A percentile compares a stretch with the other conserved stretches of the same genome.
Evolutionary conservation across 2,888 invertebrate species (phyloP).

Genomic region (Glomeris marginata): DNA sequence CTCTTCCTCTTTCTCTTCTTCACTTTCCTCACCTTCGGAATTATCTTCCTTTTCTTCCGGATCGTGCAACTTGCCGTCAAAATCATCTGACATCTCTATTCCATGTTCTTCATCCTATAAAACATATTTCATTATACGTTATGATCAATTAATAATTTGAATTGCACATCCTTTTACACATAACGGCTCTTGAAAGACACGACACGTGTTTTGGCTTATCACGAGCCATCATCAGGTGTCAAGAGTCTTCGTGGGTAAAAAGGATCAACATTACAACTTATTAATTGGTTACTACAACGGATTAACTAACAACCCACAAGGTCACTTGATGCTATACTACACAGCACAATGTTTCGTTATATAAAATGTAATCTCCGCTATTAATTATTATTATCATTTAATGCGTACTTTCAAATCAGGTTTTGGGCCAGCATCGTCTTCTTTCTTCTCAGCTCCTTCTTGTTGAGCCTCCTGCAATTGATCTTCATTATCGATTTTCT

Average conservation of each 20-base stretch:
- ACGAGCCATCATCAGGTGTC: too few species aligned
- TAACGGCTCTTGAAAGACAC: too few species aligned
- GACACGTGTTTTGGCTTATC: too few species aligned
- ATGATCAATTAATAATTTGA: too few species aligned
- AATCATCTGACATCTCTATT: constrained; percentile 91
- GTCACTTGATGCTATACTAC: neutral
- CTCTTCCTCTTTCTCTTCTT: constrained; percentile 55
- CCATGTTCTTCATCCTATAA: constrained; percentile 67
- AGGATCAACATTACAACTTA: too few species aligned
- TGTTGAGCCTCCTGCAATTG: constrained; percentile 80
- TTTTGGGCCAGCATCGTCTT: constrained; percentile 32
- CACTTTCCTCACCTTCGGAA: constrained; percentile 40
- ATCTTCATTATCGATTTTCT: constrained; percentile 72
- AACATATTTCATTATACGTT: neutral
- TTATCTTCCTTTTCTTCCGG: constrained; percentile 49
- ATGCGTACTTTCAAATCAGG: constrained; percentile 43
- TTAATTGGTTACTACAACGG: too few species aligned
- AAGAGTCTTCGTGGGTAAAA: too few species aligned
- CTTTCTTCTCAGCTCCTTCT: constrained; percentile 55
- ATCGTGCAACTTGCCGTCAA: constrained; percentile 75
- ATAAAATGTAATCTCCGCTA: neutral
- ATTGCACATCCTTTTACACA: too few species aligned
- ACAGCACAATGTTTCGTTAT: neutral
- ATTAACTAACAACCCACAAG: too few species aligned
- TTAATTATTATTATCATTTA: neutral